Conservation (phyloP, 2,113 vertebrate species). For the Tor tambroides region DNA sequence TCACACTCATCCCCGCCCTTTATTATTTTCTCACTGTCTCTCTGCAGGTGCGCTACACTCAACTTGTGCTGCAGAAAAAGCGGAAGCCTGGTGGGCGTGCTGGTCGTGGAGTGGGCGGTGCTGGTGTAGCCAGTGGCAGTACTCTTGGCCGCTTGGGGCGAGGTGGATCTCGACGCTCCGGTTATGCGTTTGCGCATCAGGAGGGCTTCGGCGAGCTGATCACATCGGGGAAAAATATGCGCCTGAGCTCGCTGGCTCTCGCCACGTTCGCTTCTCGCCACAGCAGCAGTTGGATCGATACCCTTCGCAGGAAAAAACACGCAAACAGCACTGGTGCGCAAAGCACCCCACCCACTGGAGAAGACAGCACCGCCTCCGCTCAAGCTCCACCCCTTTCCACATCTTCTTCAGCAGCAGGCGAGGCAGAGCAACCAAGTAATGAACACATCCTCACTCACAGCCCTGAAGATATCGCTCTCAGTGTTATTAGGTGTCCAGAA, state of each 20-base stretch:
- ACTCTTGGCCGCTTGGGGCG: slow-evolving; percentile 76
- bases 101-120: slow-evolving; percentile 64
- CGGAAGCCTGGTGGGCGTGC: slow-evolving; percentile 79
- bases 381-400: slow-evolving; percentile 67
- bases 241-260: slow-evolving; percentile 86
- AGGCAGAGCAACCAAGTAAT: slow-evolving; percentile 49
- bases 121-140: slow-evolving; percentile 72
- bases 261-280: slow-evolving; percentile 82
- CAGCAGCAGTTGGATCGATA: slow-evolving; percentile 89
- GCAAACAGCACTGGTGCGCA: slow-evolving; percentile 46
- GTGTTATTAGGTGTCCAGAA: slow-evolving; percentile 47
- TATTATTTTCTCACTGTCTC: not conserved
- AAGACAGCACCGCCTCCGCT: slow-evolving; percentile 68
- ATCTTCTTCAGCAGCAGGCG: slow-evolving; percentile 70
- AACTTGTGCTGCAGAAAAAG: slow-evolving; percentile 87
- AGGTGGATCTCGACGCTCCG: slow-evolving; percentile 80
- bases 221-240: slow-evolving; percentile 94
- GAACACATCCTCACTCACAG: slow-evolving; percentile 30
- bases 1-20: not conserved
- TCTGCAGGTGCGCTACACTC: slow-evolving; percentile 89
- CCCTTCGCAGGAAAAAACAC: slow-evolving; percentile 86
- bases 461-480: slow-evolving; percentile 35
- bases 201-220: slow-evolving; percentile 96
- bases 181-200: slow-evolving; percentile 94
- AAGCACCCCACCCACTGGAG: slow-evolving; percentile 62